Evolutionary conservation across 2,888 invertebrate genomes (phyloP).

Genomic region (Tubulanus polymorphus): DNA sequence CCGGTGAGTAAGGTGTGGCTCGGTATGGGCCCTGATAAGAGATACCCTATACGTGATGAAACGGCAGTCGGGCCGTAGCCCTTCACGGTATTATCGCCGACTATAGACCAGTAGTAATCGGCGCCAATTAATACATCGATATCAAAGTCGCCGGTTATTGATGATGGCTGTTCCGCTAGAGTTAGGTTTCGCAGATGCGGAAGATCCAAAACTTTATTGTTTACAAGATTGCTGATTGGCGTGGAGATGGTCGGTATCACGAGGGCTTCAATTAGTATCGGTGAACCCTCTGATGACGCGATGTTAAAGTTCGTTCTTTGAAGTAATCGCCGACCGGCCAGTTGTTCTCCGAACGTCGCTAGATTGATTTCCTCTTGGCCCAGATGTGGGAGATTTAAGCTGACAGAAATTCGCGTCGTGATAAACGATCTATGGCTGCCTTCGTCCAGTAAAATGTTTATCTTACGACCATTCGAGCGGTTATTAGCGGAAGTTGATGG

Average conservation of each 20-base stretch:
- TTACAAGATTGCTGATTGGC: constrained; percentile 7
- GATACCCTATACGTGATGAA: too few species aligned
- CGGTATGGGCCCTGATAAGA: too few species aligned
- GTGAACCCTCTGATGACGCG: constrained; percentile 4
- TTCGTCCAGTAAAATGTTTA: constrained; percentile 20
- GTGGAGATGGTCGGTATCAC: constrained; percentile 18
- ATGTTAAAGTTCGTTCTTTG: constrained; percentile 7
- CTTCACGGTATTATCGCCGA: too few species aligned
- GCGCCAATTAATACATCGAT: not conserved
- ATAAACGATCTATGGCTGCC: constrained; percentile 17
- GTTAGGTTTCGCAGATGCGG: constrained; percentile 12
- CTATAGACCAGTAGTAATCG: too few species aligned
- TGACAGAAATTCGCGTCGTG: constrained; percentile 10
- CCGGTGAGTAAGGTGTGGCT: too few species aligned
- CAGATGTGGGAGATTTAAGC: constrained; percentile 9
- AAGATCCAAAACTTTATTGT: too few species aligned
- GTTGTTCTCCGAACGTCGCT: constrained; percentile 12
- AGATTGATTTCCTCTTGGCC: constrained; percentile 11
- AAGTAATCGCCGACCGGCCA: constrained; percentile 4
- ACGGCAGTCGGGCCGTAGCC: too few species aligned
- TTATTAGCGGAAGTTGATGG: too few species aligned
- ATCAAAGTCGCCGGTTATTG: constrained; percentile 7
- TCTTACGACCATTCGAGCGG: too few species aligned
- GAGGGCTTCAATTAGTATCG: constrained; percentile 15
- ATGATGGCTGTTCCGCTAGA: constrained; percentile 15